phyloP scores from a whole-genome alignment of 92 coral and sea anemone genomes.

The Parazoanthus swiftii region DNA sequence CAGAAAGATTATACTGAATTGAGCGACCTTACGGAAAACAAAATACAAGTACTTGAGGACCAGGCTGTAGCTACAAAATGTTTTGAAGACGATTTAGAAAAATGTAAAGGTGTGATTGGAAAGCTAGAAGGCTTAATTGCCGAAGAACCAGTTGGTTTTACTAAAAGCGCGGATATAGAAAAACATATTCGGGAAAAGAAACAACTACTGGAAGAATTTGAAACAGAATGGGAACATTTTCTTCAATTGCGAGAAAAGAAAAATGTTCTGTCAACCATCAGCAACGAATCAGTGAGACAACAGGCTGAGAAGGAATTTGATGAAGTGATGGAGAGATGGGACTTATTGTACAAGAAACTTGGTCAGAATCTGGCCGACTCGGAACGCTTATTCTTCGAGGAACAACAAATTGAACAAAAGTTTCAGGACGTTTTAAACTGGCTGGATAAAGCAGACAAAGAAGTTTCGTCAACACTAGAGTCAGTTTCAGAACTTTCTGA shows the following conservation, averaged over 20 bases:
- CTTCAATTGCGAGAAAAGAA: conserved; percentile 18
- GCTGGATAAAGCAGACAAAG: conserved; percentile 64
- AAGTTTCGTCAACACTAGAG: conserved; percentile 47
- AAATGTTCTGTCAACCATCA: conserved; percentile 9
- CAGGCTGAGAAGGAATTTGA: conserved; percentile 49
- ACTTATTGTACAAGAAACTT: conserved; percentile 54
- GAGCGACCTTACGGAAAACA: conserved; percentile 18
- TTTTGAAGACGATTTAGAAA: conserved; percentile 58
- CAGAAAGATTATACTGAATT: conserved; percentile 42
- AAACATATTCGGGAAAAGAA: conserved; percentile 58
- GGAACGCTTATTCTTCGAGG: conserved; percentile 50
- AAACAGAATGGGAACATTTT: conserved; percentile 7
- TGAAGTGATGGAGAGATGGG: conserved; percentile 64
- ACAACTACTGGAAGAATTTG: conserved; percentile 50
- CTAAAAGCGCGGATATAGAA: conserved; percentile 58
- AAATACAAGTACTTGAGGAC: conserved; percentile 28
- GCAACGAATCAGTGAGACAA: not conserved
- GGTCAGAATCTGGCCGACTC: conserved; percentile 57
- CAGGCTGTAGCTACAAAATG: conserved; percentile 29
- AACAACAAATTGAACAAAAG: conserved; percentile 60
- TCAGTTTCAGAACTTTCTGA: conserved; percentile 56
- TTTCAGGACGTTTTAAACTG: conserved; percentile 64
- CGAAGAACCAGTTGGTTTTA: conserved; percentile 42
- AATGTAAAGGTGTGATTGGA: conserved; percentile 49
- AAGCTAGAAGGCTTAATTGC: conserved; percentile 43